These are phyloP conservation scores for Anastrepha ludens DNA, from an alignment of 1,140 invertebrate species.

Conservation along the genomic window DNA sequence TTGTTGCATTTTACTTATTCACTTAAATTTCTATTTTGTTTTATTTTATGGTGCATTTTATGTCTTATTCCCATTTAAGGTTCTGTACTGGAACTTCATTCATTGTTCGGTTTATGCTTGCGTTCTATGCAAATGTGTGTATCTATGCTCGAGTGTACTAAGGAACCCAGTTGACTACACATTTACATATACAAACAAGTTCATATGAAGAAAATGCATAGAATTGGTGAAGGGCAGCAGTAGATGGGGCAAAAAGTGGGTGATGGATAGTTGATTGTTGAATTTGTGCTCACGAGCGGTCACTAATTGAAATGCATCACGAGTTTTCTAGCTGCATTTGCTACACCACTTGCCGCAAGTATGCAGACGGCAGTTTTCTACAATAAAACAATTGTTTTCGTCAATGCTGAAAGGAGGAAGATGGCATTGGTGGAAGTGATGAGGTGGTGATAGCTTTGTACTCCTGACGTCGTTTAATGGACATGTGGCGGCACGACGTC, in stretches of 20 bases:
- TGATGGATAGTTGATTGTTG: slow-evolving; percentile 21
- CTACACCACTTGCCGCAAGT: background rate
- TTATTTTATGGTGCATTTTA: slow-evolving; percentile 10
- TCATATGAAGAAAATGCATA: background rate
- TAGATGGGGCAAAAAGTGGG: background rate
- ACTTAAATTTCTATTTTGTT: background rate
- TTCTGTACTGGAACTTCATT: background rate
- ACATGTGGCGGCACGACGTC: slow-evolving; percentile 14
- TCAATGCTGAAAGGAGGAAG: background rate
- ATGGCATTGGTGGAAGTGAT: background rate
- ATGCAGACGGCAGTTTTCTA: background rate
- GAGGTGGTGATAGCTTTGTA: background rate
- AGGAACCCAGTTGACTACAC: background rate
- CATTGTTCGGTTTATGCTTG: background rate
- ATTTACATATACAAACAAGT: background rate
- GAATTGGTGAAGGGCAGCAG: slow-evolving; percentile 2
- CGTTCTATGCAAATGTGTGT: slow-evolving; percentile 14
- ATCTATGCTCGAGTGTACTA: no score
- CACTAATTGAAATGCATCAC: slow-evolving; percentile 57
- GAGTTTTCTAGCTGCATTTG: slow-evolving; percentile 35
- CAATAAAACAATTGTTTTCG: background rate
- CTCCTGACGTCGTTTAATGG: slow-evolving; percentile 2
- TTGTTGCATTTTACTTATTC: background rate
- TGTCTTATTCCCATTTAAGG: slow-evolving; percentile 32
- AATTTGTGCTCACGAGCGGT: slow-evolving; percentile 32